A percentile compares a stretch with the other conserved stretches of the same genome.
phyloP scores from a whole-genome alignment of 2,888 invertebrate genomes.

The Allophyes oxyacanthae region DNA sequence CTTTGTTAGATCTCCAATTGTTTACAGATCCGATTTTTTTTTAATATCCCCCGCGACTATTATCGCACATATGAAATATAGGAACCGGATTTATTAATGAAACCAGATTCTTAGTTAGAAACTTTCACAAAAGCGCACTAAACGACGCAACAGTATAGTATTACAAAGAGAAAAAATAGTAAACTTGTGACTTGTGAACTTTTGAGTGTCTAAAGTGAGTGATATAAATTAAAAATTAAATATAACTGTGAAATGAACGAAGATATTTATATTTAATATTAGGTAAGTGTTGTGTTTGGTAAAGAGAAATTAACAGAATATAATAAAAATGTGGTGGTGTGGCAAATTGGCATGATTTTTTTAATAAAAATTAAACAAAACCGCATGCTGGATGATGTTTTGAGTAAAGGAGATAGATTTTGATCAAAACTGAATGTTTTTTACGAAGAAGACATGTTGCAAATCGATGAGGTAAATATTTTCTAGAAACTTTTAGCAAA shows the following conservation, averaged over 20 bases:
- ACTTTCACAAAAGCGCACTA: conserved; percentile 56
- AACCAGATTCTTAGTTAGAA: conserved; percentile 55
- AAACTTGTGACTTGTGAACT: conserved; percentile 62
- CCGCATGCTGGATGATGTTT: conserved; percentile 80
- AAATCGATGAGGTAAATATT: conserved; percentile 60
- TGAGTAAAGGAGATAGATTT: conserved; percentile 48
- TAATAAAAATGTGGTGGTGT: conserved; percentile 82
- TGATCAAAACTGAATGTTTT: conserved; percentile 43
- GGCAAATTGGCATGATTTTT: conserved; percentile 80
- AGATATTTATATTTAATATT: conserved; percentile 65
- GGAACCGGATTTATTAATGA: conserved; percentile 63
- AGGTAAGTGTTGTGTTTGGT: conserved; percentile 85
- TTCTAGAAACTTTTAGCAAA: conserved; percentile 40
- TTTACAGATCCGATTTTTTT: conserved; percentile 84
- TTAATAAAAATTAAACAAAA: conserved; percentile 62
- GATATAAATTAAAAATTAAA: conserved; percentile 48
- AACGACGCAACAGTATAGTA: conserved; percentile 63
- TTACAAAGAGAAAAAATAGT: conserved; percentile 60
- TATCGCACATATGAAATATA: conserved; percentile 56
- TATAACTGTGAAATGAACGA: conserved; percentile 56
- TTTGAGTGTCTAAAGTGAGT: conserved; percentile 62
- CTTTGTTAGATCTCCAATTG: conserved; percentile 87
- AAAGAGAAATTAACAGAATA: conserved; percentile 74
- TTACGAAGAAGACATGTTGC: conserved; percentile 53
- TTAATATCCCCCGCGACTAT: conserved; percentile 68